Evolutionary conservation across 2,888 invertebrate genomes (phyloP).

Genomic region (Danaus chrysippus): DNA sequence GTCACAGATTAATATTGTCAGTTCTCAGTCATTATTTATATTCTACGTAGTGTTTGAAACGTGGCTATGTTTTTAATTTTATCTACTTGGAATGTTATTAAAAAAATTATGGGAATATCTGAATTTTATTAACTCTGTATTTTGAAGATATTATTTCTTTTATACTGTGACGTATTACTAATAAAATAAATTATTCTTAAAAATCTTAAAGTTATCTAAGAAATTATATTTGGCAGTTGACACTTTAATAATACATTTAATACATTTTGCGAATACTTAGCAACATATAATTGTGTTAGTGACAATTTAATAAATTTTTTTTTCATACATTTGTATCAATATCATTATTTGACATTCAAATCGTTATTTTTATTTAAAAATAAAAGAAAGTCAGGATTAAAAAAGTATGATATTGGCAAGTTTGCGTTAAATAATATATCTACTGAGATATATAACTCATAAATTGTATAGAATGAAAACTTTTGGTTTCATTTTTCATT

Average conservation of each 20-base stretch:
- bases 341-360: no score
- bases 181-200: conserved; percentile 1
- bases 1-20: conserved; percentile 65
- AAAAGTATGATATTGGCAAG: no score
- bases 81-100: conserved; percentile 19
- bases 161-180: neutral
- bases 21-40: conserved; percentile 66
- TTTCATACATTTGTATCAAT: no score
- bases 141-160: neutral
- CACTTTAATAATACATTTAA: conserved; percentile 32
- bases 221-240: conserved; percentile 46
- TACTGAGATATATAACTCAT: no score
- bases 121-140: conserved; percentile 2
- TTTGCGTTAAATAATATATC: no score
- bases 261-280: neutral
- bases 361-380: no score
- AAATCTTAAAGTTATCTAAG: neutral
- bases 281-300: no score
- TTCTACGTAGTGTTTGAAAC: conserved; percentile 10
- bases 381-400: no score
- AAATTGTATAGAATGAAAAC: no score
- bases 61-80: conserved; percentile 1
- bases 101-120: neutral
- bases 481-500: no score
- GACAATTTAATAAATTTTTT: no score